These are phyloP conservation scores for Pampusana beccarii DNA, from an alignment of 2,113 vertebrate genomes.

Conservation along the genomic window DNA sequence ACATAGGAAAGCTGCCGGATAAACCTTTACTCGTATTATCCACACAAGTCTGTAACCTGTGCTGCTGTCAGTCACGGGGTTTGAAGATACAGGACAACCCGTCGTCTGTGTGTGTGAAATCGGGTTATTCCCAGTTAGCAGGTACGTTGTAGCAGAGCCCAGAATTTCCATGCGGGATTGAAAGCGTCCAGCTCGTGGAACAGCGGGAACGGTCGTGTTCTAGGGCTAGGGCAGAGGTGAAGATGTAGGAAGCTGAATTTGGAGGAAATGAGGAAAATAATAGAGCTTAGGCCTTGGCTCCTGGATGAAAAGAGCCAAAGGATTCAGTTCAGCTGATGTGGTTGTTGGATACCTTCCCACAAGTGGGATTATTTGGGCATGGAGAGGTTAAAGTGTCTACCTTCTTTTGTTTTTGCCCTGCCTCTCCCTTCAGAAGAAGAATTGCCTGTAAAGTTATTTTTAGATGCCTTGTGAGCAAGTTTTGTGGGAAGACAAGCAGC, in stretches of 20 bases:
- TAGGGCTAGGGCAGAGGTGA: not conserved
- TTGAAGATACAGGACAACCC: not conserved
- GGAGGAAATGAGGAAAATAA: not conserved
- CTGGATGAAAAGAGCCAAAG: not conserved
- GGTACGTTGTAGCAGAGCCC: not conserved
- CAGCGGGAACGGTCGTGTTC: fast-evolving
- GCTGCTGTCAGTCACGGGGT: not conserved
- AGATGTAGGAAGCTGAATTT: not conserved
- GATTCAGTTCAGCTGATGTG: not conserved
- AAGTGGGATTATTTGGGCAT: fast-evolving
- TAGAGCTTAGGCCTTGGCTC: not conserved
- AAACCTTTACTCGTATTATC: fast-evolving
- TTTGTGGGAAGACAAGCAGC: conserved; percentile 39
- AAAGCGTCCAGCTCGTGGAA: not conserved
- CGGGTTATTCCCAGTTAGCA: not conserved
- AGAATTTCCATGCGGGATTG: fast-evolving
- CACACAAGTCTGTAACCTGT: fast-evolving
- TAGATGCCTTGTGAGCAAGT: conserved; percentile 19
- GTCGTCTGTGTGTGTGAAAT: fast-evolving
- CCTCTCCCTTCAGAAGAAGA: conserved; percentile 7
- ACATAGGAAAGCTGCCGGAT: not conserved
- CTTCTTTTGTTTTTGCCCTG: not conserved
- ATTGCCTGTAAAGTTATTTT: conserved; percentile 53
- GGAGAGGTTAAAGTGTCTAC: not conserved
- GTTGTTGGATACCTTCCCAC: not conserved